Evolutionary conservation across 2,888 invertebrate species (phyloP), one percentile per base, ranked within the genome.

Genomic region (Altica lythri): DNA sequence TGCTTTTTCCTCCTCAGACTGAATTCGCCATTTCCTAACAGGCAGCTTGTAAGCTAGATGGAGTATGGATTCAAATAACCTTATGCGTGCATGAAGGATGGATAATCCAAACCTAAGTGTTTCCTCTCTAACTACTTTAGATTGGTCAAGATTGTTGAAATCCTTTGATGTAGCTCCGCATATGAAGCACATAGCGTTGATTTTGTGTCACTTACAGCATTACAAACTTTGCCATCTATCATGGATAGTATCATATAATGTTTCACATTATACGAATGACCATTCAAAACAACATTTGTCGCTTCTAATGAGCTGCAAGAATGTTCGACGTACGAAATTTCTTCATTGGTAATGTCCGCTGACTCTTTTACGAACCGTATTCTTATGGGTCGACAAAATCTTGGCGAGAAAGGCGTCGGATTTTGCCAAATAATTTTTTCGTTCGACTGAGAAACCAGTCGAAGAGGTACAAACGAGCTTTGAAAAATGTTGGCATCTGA

Each of bases 181-280:
- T 12, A 29, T 43, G 61, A 65, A 55, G 40, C 69, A 70, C 18
- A 59, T 55, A 59, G 59, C 18, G 64, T 64, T 17, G 64, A 63
- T 17, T 25, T 60, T 14, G 63, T 27, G n/a, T 25, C 9, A 2
- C 25, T 44, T 9, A 1, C 29, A 16, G 63, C 65, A 60, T 68
- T 68, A 45, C 65, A 70, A 1, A 68, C 60, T 59, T 68, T 69
- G 5, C 48, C 65, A 55, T 68, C 68, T n/a, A 68, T 53, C 68
- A 67, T 68, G 2, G 66, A 65, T 25, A 64, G 42, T n/a, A 48
- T 9, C 43, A 58, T 42, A 8, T 30, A 47, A 35, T 53, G 51
- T 18, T 58, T 32, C 6, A 58, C 42, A n/a, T n/a, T n/a, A n/a
- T n/a, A n/a, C n/a, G n/a, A n/a, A n/a, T n/a, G n/a, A n/a, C n/a